phyloP scores from a whole-genome alignment of 2,113 vertebrate genomes.

The Calidris pygmaea region DNA sequence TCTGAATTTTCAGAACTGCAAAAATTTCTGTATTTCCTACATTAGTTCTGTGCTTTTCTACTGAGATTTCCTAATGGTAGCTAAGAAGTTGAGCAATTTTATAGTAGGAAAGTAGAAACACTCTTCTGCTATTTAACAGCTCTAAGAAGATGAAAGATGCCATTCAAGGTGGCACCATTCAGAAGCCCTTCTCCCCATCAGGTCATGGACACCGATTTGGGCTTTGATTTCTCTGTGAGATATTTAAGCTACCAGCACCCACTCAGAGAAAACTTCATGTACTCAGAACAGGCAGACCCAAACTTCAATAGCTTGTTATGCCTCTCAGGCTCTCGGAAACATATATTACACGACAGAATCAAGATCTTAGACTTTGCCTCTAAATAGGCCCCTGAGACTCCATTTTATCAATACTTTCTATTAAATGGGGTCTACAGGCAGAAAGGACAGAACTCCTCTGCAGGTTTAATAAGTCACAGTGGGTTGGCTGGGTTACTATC shows the following conservation, averaged over 20 bases:
- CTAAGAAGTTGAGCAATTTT: background rate
- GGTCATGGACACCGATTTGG: background rate
- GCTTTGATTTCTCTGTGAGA: background rate
- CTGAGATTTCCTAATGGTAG: background rate
- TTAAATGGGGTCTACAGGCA: background rate
- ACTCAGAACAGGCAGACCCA: background rate
- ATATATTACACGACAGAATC: background rate
- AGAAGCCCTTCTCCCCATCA: background rate
- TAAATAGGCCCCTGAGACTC: background rate
- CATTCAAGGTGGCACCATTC: background rate
- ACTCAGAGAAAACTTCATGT: background rate
- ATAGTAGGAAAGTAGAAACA: background rate
- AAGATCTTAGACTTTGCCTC: background rate
- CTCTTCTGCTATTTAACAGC: background rate
- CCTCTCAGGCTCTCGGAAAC: background rate
- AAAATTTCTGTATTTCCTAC: background rate
- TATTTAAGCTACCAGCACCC: background rate
- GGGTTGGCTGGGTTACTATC: background rate
- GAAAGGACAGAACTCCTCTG: background rate
- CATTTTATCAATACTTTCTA: background rate
- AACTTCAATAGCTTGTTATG: background rate
- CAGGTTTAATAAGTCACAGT: background rate
- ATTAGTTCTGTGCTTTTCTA: background rate
- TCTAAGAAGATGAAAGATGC: background rate
- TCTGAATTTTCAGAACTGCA: background rate